Evolutionary conservation across 2,113 vertebrate species (phyloP), one percentile per base, ranked within the genome.

Genomic region (Miniopterus natalensis): DNA sequence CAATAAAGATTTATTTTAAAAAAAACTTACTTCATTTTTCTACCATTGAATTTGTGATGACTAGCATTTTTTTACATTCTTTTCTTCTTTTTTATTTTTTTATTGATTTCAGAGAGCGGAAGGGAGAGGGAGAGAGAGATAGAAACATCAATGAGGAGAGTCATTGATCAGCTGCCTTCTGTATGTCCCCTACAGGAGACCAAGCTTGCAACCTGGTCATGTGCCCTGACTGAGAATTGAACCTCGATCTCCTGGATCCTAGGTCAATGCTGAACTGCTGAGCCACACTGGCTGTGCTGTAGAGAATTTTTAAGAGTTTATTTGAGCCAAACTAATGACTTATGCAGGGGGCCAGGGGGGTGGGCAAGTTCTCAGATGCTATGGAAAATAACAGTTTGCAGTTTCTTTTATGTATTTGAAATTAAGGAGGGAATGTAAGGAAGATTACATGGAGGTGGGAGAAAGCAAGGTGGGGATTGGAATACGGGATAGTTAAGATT

Each of bases 11-110:
- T 36, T 36, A 36, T 36, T 36, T 36, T 2, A 36, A 36, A 36
- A 36, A 36, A 36, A 36, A 36, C 6, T 88, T 14, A 73, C 11
- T 78, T 92, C 1, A 53, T 81, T 88, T 85, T 29, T 86, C 49
- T 92, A 36, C 12, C 6, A 4, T 18, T 81, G 73, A 61, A 36
- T 73, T 63, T 92, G 40, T 77, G n/a, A 59, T 79, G 25, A 80
- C 51, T 14, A 73, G 63, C 61, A 73, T 59, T 75, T 88, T 86
- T 77, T 93, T 31, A 88, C 88, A 27, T 18, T 93, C 18, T 66
- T 66, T 66, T 57, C 23, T 83, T 49, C 49, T 36, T 36, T 36
- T 36, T 36, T 36, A 36, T 36, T 36, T 36, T 36, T 36, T 36
- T 36, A 36, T 36, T 36, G 36, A 36, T 36, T 36, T 36, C 36